A percentile compares a stretch with the other conserved stretches of the same genome.
Evolutionary conservation across 1,140 invertebrate genomes (phyloP).

Genomic region (Hyles euphorbiae): DNA sequence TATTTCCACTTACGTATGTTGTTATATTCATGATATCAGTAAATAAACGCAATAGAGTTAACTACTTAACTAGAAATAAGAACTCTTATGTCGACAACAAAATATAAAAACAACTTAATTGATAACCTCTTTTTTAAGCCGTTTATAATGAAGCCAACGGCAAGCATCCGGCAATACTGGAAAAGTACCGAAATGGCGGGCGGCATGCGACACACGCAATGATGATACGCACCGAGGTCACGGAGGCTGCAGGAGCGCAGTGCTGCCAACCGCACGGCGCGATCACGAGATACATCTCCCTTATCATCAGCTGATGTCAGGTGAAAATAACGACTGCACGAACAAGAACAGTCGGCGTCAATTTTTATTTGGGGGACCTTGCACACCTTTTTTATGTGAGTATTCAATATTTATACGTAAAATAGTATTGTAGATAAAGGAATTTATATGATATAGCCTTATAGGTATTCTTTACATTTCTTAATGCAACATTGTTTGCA

Average conservation of each 20-base stretch:
- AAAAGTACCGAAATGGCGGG: background rate
- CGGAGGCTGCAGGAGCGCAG: conserved; percentile 52
- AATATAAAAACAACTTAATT: no score
- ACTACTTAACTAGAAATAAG: no score
- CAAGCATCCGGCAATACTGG: no score
- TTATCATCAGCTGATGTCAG: conserved; percentile 66
- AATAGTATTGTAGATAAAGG: background rate
- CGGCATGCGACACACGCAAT: conserved; percentile 18
- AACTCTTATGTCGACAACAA: no score
- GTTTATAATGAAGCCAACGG: no score
- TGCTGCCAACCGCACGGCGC: conserved; percentile 51
- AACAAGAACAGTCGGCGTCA: conserved; percentile 16
- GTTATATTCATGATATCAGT: no score
- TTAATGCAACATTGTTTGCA: no score
- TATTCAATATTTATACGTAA: background rate
- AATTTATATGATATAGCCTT: no score
- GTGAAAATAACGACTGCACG: conserved; percentile 36
- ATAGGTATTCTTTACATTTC: background rate
- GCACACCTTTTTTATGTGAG: conserved; percentile 5
- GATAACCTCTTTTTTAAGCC: no score
- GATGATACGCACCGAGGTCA: conserved; percentile 29
- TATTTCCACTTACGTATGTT: no score
- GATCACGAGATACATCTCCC: conserved; percentile 69
- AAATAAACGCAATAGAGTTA: no score
- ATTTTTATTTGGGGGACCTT: conserved; percentile 9